Percentiles rank a stretch among this genome's conserved stretches.
Conservation (phyloP, 1,140 invertebrate genomes). For the Drosophila sp. region DNA sequence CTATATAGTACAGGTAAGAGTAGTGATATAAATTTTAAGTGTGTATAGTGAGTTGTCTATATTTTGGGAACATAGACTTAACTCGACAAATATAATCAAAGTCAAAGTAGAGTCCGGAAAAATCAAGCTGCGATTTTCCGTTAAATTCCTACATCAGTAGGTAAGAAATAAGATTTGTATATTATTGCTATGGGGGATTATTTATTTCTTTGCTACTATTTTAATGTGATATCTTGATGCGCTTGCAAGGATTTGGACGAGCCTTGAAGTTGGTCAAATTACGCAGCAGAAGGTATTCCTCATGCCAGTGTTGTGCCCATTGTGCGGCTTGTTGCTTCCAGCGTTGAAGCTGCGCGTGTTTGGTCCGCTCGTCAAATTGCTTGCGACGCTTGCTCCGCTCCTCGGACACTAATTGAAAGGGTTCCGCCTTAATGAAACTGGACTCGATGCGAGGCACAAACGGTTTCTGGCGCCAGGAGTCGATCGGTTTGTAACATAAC, state of each 20-base stretch:
- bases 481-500: neutral
- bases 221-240: neutral
- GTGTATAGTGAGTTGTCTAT: no score
- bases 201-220: neutral
- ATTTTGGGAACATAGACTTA: no score
- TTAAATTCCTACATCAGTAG: no score
- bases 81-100: no score
- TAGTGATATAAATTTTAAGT: neutral
- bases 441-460: conserved; percentile 47
- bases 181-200: neutral
- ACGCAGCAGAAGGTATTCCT: conserved; percentile 33
- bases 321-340: neutral
- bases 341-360: conserved; percentile 1
- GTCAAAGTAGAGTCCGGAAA: no score
- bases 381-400: conserved; percentile 37
- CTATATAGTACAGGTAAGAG: conserved; percentile 96
- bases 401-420: conserved; percentile 38
- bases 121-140: no score
- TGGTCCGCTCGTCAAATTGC: conserved; percentile 33
- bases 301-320: neutral
- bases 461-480: conserved; percentile 29
- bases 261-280: conserved; percentile 60
- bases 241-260: conserved; percentile 52
- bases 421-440: conserved; percentile 32
- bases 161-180: no score